Conservation (phyloP, 2,888 invertebrate species). For the Xestia rhomboidea region DNA sequence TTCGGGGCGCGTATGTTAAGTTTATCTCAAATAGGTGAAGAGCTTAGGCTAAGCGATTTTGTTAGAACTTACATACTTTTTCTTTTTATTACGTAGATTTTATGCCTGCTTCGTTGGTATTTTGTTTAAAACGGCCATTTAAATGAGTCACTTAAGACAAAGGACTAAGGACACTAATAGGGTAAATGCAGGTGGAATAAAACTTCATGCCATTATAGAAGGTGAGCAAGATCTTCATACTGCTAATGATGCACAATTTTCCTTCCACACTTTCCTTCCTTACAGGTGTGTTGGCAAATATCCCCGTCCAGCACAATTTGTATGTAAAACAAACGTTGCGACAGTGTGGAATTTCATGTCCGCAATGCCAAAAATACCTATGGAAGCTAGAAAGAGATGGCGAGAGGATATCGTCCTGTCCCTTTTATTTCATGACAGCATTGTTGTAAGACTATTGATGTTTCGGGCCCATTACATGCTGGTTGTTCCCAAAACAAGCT, state of each 20-base stretch:
- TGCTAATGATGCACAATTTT: slow-evolving; percentile 39
- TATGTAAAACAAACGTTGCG: slow-evolving; percentile 41
- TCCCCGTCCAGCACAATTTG: slow-evolving; percentile 18
- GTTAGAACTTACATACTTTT: background rate
- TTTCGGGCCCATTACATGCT: background rate
- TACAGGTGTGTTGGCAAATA: slow-evolving; percentile 39
- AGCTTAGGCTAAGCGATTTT: background rate
- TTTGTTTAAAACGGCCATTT: background rate
- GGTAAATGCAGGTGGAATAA: background rate
- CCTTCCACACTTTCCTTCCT: slow-evolving; percentile 40
- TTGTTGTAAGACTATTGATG: background rate
- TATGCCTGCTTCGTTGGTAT: background rate
- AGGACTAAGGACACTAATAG: background rate
- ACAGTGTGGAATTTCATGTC: slow-evolving; percentile 33
- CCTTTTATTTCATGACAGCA: slow-evolving; percentile 6
- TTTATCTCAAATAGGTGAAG: background rate
- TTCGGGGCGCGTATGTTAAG: background rate
- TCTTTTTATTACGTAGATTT: background rate
- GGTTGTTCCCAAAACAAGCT: background rate
- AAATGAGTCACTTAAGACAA: background rate
- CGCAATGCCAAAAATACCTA: slow-evolving; percentile 32
- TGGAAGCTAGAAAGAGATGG: background rate
- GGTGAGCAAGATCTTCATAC: slow-evolving; percentile 9
- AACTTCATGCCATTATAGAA: background rate
- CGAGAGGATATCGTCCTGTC: background rate